phyloP scores from a whole-genome alignment of 2,113 vertebrate genomes.

The Takifugu bimaculatus region DNA sequence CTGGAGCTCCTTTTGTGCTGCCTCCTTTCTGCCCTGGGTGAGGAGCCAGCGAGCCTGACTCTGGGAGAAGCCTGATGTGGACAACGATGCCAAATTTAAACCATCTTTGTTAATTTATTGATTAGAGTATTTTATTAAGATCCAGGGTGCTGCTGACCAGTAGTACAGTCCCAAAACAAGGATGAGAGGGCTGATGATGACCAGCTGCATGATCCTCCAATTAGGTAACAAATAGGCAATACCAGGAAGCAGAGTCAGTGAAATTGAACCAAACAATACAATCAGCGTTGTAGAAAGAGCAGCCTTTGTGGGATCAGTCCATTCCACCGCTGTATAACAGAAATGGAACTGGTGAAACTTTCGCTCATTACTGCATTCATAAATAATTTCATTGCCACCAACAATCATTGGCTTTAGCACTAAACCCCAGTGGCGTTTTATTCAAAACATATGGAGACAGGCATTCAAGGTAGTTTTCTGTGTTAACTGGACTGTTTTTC shows the following conservation, averaged over 20 bases:
- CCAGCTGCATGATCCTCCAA: slow-evolving; percentile 83
- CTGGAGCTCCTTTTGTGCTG: slow-evolving; percentile 66
- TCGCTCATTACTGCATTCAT: too few species aligned
- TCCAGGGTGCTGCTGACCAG: slow-evolving; percentile 64
- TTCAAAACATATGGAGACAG: too few species aligned
- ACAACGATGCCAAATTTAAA: too few species aligned
- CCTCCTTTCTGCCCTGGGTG: slow-evolving; percentile 72
- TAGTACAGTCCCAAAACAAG: slow-evolving; percentile 59
- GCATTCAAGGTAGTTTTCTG: too few species aligned
- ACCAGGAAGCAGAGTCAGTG: slow-evolving; percentile 78
- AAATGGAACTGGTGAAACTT: too few species aligned
- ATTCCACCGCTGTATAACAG: slow-evolving; percentile 66
- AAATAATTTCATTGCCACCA: too few species aligned
- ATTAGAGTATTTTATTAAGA: background rate
- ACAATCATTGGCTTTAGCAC: too few species aligned
- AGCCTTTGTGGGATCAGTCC: slow-evolving; percentile 78
- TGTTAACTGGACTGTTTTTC: too few species aligned
- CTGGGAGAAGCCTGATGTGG: slow-evolving; percentile 77
- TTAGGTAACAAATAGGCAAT: slow-evolving; percentile 75
- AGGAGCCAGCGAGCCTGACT: slow-evolving; percentile 86
- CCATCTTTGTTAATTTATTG: too few species aligned
- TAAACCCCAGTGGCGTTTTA: too few species aligned
- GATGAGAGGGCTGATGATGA: slow-evolving; percentile 65
- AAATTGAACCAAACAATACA: slow-evolving; percentile 52
- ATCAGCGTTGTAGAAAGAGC: slow-evolving; percentile 54